Evolutionary conservation across 2,113 vertebrate species (phyloP).

Genomic region (Morphnarchus princeps): DNA sequence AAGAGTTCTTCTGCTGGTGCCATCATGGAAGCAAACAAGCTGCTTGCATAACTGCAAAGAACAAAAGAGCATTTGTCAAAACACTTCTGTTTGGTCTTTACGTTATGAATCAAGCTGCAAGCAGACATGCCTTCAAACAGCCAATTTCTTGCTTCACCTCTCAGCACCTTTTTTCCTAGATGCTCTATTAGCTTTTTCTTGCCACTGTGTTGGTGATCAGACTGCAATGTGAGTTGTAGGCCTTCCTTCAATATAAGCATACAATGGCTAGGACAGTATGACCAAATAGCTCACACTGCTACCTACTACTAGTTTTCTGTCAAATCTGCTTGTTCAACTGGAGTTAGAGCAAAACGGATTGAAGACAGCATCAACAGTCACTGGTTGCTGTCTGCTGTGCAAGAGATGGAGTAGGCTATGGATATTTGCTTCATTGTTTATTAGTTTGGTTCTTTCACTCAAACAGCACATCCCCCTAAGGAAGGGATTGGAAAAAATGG

Average conservation of each 20-base stretch:
- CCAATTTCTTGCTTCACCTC: not conserved
- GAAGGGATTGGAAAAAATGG: not conserved
- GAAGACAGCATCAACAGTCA: not conserved
- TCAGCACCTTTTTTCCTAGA: not conserved
- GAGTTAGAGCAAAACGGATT: not conserved
- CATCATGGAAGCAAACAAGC: not conserved
- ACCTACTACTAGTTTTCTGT: not conserved
- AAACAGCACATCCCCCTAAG: not conserved
- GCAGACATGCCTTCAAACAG: not conserved
- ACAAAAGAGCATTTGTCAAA: not conserved
- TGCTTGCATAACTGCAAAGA: not conserved
- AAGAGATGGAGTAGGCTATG: not conserved
- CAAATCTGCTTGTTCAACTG: not conserved
- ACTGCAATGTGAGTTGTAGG: not conserved
- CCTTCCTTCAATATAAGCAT: not conserved
- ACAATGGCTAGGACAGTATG: not conserved
- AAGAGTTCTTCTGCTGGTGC: not conserved
- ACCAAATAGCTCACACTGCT: not conserved
- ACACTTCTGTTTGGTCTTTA: not conserved
- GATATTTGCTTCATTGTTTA: not conserved
- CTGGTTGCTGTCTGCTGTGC: not conserved
- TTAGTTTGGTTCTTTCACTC: not conserved
- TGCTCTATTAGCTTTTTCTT: not conserved
- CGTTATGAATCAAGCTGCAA: not conserved
- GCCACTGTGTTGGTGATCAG: not conserved